Evolutionary conservation across 2,113 vertebrate genomes (phyloP).

Genomic region (Empidonax traillii): DNA sequence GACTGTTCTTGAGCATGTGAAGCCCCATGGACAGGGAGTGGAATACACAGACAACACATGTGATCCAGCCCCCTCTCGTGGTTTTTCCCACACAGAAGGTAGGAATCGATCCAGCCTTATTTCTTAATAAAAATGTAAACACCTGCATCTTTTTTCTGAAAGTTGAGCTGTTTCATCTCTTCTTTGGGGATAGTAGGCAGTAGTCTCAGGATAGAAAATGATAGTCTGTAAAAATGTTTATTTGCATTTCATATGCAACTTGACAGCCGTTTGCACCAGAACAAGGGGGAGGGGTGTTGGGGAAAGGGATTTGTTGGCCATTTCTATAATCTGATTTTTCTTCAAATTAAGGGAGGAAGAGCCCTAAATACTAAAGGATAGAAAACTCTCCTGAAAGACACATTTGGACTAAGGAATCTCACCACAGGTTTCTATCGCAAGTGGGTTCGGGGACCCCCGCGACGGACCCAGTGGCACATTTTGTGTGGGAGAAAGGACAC

Average conservation of each 20-base stretch:
- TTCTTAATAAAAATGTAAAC: neutral
- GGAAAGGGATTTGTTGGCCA: neutral
- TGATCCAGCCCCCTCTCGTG: neutral
- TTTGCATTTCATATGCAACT: neutral
- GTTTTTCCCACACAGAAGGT: neutral
- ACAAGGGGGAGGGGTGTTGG: neutral
- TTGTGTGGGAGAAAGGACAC: too few species aligned
- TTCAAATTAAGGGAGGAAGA: neutral
- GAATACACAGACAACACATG: neutral
- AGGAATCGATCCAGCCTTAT: neutral
- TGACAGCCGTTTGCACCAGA: neutral
- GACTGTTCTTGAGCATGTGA: neutral
- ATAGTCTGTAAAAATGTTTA: neutral
- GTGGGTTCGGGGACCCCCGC: too few species aligned
- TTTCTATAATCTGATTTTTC: neutral
- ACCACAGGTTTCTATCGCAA: neutral
- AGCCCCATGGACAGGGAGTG: neutral
- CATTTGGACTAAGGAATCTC: neutral
- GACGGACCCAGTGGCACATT: too few species aligned
- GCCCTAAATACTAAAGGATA: neutral
- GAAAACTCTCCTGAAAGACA: neutral
- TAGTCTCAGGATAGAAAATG: neutral
- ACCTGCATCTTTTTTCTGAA: neutral
- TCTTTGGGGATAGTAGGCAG: neutral
- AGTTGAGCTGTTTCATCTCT: neutral